Evolutionary conservation across 2,888 invertebrate species (phyloP).

Genomic region (Drosophila bunnanda): DNA sequence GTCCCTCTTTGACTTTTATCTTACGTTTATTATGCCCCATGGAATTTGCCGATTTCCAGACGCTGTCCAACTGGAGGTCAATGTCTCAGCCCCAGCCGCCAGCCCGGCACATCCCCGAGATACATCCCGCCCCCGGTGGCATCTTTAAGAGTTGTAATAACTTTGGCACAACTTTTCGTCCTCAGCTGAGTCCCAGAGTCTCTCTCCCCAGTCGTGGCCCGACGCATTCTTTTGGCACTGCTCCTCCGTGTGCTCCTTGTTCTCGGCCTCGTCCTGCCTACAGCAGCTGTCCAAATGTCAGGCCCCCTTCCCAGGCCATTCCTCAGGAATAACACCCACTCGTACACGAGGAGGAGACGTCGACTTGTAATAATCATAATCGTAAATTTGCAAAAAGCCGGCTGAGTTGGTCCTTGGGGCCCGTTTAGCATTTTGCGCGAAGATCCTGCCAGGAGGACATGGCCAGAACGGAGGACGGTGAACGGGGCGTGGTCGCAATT

Average conservation of each 20-base stretch:
- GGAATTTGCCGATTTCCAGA: conserved; percentile 72
- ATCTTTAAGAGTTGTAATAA: conserved; percentile 71
- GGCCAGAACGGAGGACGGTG: conserved; percentile 6
- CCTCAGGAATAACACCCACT: conserved; percentile 15
- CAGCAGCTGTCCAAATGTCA: conserved; percentile 71
- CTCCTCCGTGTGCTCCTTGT: conserved; percentile 9
- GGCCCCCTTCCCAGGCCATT: conserved; percentile 29
- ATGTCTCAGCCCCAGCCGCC: conserved; percentile 50
- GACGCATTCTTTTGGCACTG: conserved; percentile 76
- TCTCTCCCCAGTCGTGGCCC: conserved; percentile 53
- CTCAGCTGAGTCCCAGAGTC: conserved; percentile 19
- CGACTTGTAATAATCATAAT: conserved; percentile 81
- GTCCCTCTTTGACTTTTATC: conserved; percentile 81
- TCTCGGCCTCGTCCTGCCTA: conserved; percentile 9
- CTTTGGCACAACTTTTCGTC: conserved; percentile 68
- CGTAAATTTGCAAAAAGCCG: conserved; percentile 79
- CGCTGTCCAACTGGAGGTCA: conserved; percentile 65
- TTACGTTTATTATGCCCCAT: conserved; percentile 79
- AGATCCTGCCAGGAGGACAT: conserved; percentile 29
- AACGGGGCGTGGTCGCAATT: conserved; percentile 22
- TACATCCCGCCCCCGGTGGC: conserved; percentile 25
- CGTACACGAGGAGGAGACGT: conserved; percentile 47
- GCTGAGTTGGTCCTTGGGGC: conserved; percentile 67
- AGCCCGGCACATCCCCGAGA: conserved; percentile 41
- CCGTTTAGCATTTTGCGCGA: conserved; percentile 74